phyloP scores from a whole-genome alignment of 2,113 vertebrate species.

The Pangasianodon gigas region DNA sequence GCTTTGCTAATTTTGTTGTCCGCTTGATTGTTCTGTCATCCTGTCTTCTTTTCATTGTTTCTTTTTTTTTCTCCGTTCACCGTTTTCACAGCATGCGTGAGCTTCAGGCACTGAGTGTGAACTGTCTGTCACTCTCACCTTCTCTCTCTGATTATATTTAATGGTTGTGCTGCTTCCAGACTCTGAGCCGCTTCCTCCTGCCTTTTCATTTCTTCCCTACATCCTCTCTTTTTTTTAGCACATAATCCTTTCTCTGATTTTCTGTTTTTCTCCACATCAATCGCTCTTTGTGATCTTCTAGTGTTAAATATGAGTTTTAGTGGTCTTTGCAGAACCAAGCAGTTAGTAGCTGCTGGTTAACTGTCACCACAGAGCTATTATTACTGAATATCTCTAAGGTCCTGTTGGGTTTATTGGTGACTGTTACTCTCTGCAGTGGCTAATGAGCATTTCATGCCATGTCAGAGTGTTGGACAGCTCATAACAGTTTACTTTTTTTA shows the following conservation, averaged over 20 bases:
- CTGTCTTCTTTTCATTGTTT: constrained; percentile 18
- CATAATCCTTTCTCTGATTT: neutral
- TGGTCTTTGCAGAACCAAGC: neutral
- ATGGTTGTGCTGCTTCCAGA: neutral
- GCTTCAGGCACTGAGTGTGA: neutral
- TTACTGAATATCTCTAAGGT: constrained; percentile 21
- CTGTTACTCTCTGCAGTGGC: neutral
- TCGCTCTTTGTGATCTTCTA: constrained; percentile 1
- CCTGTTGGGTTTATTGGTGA: constrained; percentile 6
- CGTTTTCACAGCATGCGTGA: neutral
- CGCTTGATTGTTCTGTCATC: constrained; percentile 42
- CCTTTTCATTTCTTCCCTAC: neutral
- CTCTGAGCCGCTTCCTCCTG: constrained; percentile 14
- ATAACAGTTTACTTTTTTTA: neutral
- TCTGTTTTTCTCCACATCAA: neutral
- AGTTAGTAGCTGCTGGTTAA: neutral
- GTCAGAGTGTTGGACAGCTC: neutral
- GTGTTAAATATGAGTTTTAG: constrained; percentile 25
- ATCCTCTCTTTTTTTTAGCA: neutral
- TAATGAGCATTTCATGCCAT: neutral
- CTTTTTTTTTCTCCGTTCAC: constrained; percentile 2
- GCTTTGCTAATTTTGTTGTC: constrained; percentile 45
- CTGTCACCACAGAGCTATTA: constrained; percentile 11
- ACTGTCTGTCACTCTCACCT: constrained; percentile 9
- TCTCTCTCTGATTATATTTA: constrained; percentile 30